Percentiles rank a stretch among this genome's conserved stretches.
These are phyloP conservation scores for Cyprinodon diabolis DNA, from an alignment of 2,797 vertebrate genomes.

Conservation along the genomic window DNA sequence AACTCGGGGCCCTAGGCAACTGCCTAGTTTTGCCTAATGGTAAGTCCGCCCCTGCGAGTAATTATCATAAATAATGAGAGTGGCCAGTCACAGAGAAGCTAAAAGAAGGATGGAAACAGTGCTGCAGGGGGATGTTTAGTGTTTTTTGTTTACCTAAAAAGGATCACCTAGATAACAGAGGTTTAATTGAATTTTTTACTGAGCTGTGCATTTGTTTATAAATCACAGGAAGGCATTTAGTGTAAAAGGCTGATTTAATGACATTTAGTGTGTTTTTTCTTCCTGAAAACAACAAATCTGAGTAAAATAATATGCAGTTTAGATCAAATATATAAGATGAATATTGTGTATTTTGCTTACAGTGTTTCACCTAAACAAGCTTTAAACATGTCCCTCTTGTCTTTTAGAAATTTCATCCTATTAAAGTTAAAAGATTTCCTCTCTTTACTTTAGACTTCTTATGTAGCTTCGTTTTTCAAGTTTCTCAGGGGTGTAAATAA, in stretches of 20 bases:
- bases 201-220: neutral
- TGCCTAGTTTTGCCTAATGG: no score
- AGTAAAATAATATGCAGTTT: neutral
- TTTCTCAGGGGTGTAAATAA: neutral
- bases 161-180: constrained; percentile 10
- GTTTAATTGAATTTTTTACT: constrained; percentile 20
- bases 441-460: neutral
- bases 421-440: neutral
- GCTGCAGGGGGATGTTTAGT: constrained; percentile 23
- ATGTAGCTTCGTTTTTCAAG: neutral
- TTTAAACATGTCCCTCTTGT: neutral
- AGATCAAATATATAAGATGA: neutral
- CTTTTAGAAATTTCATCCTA: neutral
- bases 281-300: neutral
- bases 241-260: constrained; percentile 27
- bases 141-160: neutral
- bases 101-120: constrained; percentile 58
- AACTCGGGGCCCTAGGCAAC: no score
- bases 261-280: neutral
- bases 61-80: constrained; percentile 64
- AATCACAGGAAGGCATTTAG: neutral
- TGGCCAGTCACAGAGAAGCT: constrained; percentile 36
- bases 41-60: no score
- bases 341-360: neutral
- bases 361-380: neutral